Conservation (phyloP, 2,113 vertebrate genomes). For the Charadrius vociferus region DNA sequence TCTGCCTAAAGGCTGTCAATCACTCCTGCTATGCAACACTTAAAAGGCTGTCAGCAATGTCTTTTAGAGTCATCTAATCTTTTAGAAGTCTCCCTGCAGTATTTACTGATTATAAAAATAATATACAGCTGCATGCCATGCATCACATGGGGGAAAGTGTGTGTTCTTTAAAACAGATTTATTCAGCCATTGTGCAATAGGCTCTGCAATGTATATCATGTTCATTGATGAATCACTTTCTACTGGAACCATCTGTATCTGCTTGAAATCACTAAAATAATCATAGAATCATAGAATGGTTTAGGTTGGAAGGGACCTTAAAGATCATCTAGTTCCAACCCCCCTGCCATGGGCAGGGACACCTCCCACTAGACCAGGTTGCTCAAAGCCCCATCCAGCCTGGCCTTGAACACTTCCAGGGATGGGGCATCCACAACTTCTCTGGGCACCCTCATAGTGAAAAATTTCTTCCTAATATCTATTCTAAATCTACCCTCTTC, state of each 20-base stretch:
- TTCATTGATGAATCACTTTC: neutral
- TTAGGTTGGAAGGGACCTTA: too few species aligned
- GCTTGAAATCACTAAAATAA: neutral
- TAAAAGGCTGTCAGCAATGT: neutral
- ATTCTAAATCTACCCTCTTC: too few species aligned
- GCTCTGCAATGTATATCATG: neutral
- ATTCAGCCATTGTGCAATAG: neutral
- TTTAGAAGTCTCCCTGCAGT: neutral
- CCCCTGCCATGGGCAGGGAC: too few species aligned
- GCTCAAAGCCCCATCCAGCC: too few species aligned
- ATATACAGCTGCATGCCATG: neutral
- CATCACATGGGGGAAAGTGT: fast-evolving
- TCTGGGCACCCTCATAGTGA: too few species aligned
- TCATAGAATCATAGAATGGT: too few species aligned
- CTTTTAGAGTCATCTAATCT: neutral
- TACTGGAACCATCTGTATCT: neutral
- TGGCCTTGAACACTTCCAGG: too few species aligned
- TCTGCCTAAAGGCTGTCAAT: neutral
- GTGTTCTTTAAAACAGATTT: neutral
- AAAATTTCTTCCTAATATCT: too few species aligned
- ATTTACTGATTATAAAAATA: neutral
- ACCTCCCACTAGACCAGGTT: too few species aligned
- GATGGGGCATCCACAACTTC: too few species aligned
- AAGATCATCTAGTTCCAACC: too few species aligned
- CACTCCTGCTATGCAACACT: neutral